Conservation (phyloP, 1,140 invertebrate genomes). For the Halictus rubicundus region DNA sequence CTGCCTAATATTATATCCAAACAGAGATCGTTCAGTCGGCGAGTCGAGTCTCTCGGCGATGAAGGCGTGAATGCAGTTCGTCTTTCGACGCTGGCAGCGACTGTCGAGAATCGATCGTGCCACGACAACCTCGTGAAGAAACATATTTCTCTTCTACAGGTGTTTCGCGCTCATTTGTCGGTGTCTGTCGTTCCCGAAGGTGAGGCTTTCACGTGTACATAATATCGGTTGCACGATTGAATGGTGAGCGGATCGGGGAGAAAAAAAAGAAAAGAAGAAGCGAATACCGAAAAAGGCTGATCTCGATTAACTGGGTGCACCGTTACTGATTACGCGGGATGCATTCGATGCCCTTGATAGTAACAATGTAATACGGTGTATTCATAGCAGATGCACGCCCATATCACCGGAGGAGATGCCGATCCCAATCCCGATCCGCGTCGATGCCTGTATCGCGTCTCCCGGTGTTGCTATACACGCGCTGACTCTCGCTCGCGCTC, state of each 20-base stretch:
- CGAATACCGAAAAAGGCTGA: conserved; percentile 54
- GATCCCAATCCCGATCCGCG: background rate
- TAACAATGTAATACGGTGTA: conserved; percentile 55
- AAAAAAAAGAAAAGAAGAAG: conserved; percentile 42
- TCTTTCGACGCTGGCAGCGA: background rate
- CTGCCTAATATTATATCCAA: too few species aligned
- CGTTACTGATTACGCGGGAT: conserved; percentile 55
- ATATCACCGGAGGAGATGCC: background rate
- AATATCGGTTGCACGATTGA: conserved; percentile 22
- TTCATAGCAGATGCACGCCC: conserved; percentile 50
- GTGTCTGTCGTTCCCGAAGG: conserved; percentile 31
- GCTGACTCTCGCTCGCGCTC: background rate
- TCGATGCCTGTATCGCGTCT: background rate
- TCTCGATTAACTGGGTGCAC: conserved; percentile 42
- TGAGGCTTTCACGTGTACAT: conserved; percentile 20
- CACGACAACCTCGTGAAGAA: background rate
- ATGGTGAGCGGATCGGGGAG: background rate
- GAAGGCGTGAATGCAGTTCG: too few species aligned
- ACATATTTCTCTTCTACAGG: background rate
- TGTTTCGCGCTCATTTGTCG: background rate
- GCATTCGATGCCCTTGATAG: conserved; percentile 9
- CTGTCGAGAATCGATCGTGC: background rate
- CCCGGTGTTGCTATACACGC: conserved; percentile 29
- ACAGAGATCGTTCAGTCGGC: too few species aligned
- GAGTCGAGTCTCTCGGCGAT: too few species aligned